Evolutionary conservation across 2,113 vertebrate species (phyloP), one percentile per base, ranked within the genome.

Genomic region (Empidonax traillii): DNA sequence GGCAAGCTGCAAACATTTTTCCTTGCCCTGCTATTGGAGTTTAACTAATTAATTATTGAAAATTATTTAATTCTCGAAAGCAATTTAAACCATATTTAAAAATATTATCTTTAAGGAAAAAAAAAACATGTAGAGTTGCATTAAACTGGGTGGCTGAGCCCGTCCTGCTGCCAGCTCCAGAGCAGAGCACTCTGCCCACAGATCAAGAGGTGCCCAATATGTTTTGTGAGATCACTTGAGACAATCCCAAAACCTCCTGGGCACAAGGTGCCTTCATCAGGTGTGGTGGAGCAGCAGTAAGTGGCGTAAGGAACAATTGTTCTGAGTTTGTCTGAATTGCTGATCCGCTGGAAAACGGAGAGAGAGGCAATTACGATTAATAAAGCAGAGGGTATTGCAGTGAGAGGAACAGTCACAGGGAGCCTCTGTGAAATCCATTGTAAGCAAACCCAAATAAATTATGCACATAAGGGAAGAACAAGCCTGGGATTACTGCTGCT

Each of bases 371-470:
- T 94, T 86, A 37, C 78, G 25, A 46, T 58, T 80, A 90, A 82
- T 89, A 82, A 90, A 95, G 49, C 72, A 46, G 25, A 22, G 71
- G 71, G 10, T 61, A 83, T 68, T 89, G 90, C 82, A 80, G 67
- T 15, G 58, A 68, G 58, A 78, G 68, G 43, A 76, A 41, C 7
- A 63, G 44, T 31, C 80, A 46, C 58, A 43, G 69, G 72, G 66
- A 76, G 71, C 20, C 73, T 71, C 71, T 76, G 58, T 51, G 83
- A 92, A 95, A 85, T 69, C 43, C 83, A 51, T 20, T 74, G 55
- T 74, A 77, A 93, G 83, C 66, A 94, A 94, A 80, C n/a, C 76
- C 74, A 73, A 88, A 95, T 61, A 92, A 93, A 92, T 93, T 76
- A 88, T 35, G 67, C 51, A 95, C 63, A 12, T 37, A 49, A 86